Base-by-base conservation (phyloP, 2,888 invertebrate genomes). In the Caenorhabditis sp. region DNA sequence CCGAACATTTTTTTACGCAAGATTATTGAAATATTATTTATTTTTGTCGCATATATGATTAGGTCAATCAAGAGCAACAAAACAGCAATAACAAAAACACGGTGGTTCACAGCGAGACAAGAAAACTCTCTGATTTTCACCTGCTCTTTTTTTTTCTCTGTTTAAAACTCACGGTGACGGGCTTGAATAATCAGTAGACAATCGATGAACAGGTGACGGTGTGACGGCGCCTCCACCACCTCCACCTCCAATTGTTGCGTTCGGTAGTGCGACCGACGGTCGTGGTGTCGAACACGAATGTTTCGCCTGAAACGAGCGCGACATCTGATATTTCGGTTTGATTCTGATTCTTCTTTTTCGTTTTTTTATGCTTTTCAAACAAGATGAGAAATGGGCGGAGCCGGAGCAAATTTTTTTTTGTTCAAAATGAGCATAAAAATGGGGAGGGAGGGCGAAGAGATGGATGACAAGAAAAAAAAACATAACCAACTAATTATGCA, bases 151-250 rank as follows among this genome's bases (percentile, higher is more conserved):
- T n/a, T n/a, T n/a, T n/a, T n/a, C n/a, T n/a, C n/a, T n/a, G n/a
- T n/a, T 36, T 1, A 43, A 37, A 58, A 67, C 72, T 72, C 58
- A 73, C 73, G 73, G 73, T 21, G 73, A 68, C 10, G 68, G 65
- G 37, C 62, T 72, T 24, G 68, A 68, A 31, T 58, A 68, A 37
- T 73, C 73, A 12, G 73, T 60, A 10, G 73, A 73, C 21, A 62
- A 60, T 51, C 73, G 73, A 50, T 60, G 59, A 37, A 57, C 54
- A 2, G 65, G 65, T 5, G 68, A 64, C 10, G 72, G 67, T 19
- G 67, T 62, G 17, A 43, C 17, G 14, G 43, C 17, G 12, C 43
- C 43, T 10, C 43, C 43, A 10, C 43, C 26, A 8, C 21, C n/a
- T 58, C 31, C 31, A 6, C 31, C 31, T n/a, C n/a, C n/a, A n/a